Conservation (phyloP, 2,888 invertebrate species). For the Calameuta idolon region DNA sequence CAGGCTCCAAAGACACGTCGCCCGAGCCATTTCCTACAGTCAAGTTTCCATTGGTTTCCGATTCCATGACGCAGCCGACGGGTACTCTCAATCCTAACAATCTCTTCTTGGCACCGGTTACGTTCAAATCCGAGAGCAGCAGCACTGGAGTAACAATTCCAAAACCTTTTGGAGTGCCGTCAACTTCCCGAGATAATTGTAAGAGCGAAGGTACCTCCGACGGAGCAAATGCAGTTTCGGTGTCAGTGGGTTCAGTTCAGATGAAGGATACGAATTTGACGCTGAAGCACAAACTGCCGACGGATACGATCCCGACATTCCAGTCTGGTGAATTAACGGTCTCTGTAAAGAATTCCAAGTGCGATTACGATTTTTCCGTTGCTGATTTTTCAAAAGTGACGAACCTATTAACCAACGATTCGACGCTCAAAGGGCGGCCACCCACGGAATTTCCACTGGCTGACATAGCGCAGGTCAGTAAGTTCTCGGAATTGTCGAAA, state of each 20-base stretch:
- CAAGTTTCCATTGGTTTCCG: constrained; percentile 77
- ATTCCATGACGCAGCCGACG: constrained; percentile 79
- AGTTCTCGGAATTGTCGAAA: constrained; percentile 61
- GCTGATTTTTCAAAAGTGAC: constrained; percentile 20
- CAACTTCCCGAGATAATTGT: constrained; percentile 45
- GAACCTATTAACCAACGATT: constrained; percentile 44
- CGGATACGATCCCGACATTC: constrained; percentile 58
- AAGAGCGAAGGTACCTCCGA: constrained; percentile 45
- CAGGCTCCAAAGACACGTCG: constrained; percentile 75
- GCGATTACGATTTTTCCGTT: constrained; percentile 54
- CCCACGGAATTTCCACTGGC: constrained; percentile 58
- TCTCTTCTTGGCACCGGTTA: constrained; percentile 79
- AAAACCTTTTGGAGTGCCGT: constrained; percentile 56
- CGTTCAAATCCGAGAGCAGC: constrained; percentile 58
- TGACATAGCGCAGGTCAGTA: constrained; percentile 58
- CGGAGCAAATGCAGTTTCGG: neutral
- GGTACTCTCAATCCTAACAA: constrained; percentile 79
- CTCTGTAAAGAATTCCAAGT: constrained; percentile 60
- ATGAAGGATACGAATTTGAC: constrained; percentile 29
- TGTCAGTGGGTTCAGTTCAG: constrained; percentile 23
- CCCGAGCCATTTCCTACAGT: constrained; percentile 73
- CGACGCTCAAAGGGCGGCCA: constrained; percentile 27
- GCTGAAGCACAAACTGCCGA: constrained; percentile 28
- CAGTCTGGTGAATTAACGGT: constrained; percentile 63
- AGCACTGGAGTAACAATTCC: constrained; percentile 53